Base-by-base conservation (phyloP, 2,797 vertebrate genomes). In the Fistularia tabacaria region DNA sequence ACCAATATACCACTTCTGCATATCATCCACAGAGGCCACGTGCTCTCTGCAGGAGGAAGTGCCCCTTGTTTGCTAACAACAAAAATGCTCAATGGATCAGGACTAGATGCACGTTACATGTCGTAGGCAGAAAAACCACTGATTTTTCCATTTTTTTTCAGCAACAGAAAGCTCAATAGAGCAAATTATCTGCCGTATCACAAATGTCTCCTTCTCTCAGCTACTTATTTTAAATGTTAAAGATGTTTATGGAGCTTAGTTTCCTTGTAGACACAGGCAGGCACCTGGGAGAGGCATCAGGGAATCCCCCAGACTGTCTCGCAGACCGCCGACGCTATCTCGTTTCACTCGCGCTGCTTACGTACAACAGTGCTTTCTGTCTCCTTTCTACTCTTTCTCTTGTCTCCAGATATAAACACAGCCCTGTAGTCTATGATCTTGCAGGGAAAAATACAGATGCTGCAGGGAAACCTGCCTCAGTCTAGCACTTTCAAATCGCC, bases 31-130 rank as follows among this genome's bases (percentile, higher is more conserved):
- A 25, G 25, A 25, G 25, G 25, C 25, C 25, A 25, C 25, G 25
- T 25, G 25, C 25, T 3, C 25, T 25, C 25, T 5, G 25, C 25
- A 25, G 25, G 25, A 25, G 25, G 25, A 2, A 5, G 25, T 53
- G 44, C 64, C 81, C 64, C 76, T 79, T 70, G 76, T 82, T 83
- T 84, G 81, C 61, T 85, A 81, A 86, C 76, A 80, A 74, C 77
- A 76, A 82, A 87, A 88, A 76, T 44, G 56, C 65, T 79, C 54
- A 62, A 49, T 40, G 52, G 69, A 73, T 66, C 68, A 51, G 56
- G 49, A 79, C 64, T 54, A 77, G 64, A 79, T 80, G 83, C 50
- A 42, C 52, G 71, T 68, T 70, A 63, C 53, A 72, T 73, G 57
- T 58, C 62, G 46, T 59, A 49, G 12, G 38, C 79, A 77, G 62